phyloP scores from a whole-genome alignment of 2,888 invertebrate genomes.

The Ferrisia virgata region DNA sequence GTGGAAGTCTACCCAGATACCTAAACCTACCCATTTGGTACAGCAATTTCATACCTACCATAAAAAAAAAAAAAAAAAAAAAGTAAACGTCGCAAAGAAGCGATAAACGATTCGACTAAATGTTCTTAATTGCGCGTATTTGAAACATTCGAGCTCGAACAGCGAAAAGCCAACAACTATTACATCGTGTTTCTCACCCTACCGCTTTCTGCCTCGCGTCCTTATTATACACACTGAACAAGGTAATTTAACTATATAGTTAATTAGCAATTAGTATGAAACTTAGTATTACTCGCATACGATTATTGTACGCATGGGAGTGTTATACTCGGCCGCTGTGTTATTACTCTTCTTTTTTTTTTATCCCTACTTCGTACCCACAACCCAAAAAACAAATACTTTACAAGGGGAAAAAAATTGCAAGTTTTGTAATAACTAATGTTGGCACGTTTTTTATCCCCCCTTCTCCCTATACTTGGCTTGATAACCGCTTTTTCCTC shows the following conservation, averaged over 20 bases:
- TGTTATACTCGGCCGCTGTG: conserved; percentile 2
- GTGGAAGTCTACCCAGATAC: too few species aligned
- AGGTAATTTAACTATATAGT: not conserved
- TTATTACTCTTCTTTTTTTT: not conserved
- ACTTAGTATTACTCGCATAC: conserved; percentile 2
- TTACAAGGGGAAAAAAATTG: not conserved
- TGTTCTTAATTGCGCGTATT: not conserved
- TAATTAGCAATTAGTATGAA: conserved; percentile 9
- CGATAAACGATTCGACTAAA: conserved; percentile 1
- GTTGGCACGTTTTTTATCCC: not conserved
- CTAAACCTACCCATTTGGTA: too few species aligned
- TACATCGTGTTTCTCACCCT: not conserved
- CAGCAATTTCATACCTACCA: not conserved
- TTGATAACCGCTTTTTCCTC: not conserved
- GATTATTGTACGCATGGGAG: conserved; percentile 13
- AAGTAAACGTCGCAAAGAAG: not conserved
- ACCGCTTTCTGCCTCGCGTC: not conserved
- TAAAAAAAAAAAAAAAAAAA: not conserved
- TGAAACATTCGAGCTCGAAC: not conserved
- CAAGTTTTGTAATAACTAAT: not conserved
- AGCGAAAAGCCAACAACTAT: not conserved
- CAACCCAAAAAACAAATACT: not conserved
- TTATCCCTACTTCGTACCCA: not conserved
- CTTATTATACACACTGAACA: not conserved
- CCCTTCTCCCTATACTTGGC: not conserved